Evolutionary conservation across 2,888 invertebrate genomes (phyloP), one percentile per base, ranked within the genome.

Genomic region (Venustoraphidia nigricollis): DNA sequence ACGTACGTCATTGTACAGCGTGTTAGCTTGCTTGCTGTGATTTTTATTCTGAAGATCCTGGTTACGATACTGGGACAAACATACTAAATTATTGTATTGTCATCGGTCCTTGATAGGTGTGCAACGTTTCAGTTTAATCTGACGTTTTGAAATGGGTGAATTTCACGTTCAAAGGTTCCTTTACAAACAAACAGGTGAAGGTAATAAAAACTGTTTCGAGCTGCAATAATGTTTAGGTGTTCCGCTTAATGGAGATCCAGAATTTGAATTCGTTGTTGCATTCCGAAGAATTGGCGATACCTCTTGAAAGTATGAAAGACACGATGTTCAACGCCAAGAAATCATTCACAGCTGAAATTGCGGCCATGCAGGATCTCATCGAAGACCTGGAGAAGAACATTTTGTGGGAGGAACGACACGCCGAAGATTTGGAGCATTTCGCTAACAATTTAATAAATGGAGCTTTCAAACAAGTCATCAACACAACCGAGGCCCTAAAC

Each of bases 201-300:
- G n/a, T n/a, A n/a, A n/a, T n/a, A 27, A 3, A 6, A 27, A 27
- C 27, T 27, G n/a, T 27, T 6, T 27, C 3, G 6, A 27, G 6
- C 27, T 27, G 27, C 27, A 27, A 27, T 27, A 6, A 27, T 27
- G 3, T 6, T 27, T 10, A n/a, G 8, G 70, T 78, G 41, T 80
- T 81, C 53, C 65, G 71, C 48, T 68, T 70, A 35, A 75, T 79
- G 59, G 79, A 79, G 60, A 63, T 72, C 53, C 81, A 81, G 57
- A 78, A 80, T 59, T 62, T 80, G 47, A 74, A 77, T 59, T 75
- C 77, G 46, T 69, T 81, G 53, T 64, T 75, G 39, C 76, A 80
- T 55, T 70, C 77, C 3, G 74, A 75, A 53, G 72, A 74, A 51
- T 56, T 80, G 42, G 69, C 71, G 1, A 70, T 71, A 9, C 73